phyloP scores from a whole-genome alignment of 2,113 vertebrate species.

The Thalassoma bifasciatum region DNA sequence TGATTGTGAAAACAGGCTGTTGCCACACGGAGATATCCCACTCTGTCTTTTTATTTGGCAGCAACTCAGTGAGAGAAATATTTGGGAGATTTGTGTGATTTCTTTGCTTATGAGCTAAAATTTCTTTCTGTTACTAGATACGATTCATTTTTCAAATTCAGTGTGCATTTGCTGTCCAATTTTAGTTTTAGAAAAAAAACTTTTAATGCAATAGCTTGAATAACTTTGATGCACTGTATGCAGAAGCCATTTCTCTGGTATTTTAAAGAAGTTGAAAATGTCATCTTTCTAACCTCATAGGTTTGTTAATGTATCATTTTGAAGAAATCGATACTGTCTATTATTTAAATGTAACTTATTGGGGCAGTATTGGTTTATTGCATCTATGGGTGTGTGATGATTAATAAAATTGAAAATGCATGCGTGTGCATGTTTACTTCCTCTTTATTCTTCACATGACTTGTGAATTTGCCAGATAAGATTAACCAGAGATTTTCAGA shows the following conservation, averaged over 20 bases:
- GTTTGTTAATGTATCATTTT: slow-evolving; percentile 60
- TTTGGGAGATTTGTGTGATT: slow-evolving; percentile 15
- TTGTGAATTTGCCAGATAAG: not conserved
- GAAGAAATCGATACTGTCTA: slow-evolving; percentile 59
- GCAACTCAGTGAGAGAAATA: slow-evolving; percentile 12
- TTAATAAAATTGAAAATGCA: slow-evolving; percentile 58
- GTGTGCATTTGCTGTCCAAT: slow-evolving; percentile 20
- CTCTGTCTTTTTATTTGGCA: not conserved
- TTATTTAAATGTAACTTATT: slow-evolving; percentile 83
- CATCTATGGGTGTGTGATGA: slow-evolving; percentile 60
- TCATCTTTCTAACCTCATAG: slow-evolving; percentile 62
- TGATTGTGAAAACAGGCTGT: not conserved
- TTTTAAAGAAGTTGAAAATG: slow-evolving; percentile 51
- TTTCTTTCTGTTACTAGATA: slow-evolving; percentile 22
- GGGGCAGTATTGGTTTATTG: slow-evolving; percentile 65
- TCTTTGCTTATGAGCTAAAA: not conserved
- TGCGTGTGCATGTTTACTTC: not conserved
- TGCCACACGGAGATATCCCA: not conserved
- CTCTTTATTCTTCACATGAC: slow-evolving; percentile 12
- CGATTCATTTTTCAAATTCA: not conserved
- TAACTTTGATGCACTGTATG: slow-evolving; percentile 63
- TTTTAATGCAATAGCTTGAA: slow-evolving; percentile 60
- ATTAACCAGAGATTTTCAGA: not conserved
- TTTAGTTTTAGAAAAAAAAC: slow-evolving; percentile 28
- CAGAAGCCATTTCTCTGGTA: slow-evolving; percentile 64